Evolutionary conservation across 2,888 invertebrate genomes (phyloP).

Genomic region (Caenorhabditis parvicauda): DNA sequence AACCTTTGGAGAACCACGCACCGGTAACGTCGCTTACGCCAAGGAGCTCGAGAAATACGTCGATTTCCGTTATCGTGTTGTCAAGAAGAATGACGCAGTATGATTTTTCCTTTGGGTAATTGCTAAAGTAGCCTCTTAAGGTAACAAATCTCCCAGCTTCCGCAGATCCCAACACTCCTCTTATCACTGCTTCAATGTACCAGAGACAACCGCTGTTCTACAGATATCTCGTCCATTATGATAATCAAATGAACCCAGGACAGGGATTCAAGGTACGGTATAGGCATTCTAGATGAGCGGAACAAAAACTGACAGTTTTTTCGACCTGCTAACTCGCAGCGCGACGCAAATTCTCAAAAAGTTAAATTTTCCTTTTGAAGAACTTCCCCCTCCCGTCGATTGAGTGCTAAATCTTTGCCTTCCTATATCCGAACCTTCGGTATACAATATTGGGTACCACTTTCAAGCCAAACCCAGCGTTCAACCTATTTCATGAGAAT

Average conservation of each 20-base stretch:
- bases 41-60: constrained; percentile 56
- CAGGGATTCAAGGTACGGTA: constrained; percentile 40
- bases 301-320: background rate
- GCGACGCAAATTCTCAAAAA: no score
- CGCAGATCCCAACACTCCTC: constrained; percentile 43
- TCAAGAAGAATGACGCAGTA: constrained; percentile 57
- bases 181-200: constrained; percentile 39
- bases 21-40: constrained; percentile 59
- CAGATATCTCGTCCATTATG: constrained; percentile 56
- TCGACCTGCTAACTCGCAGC: background rate
- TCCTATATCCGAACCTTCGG: no score
- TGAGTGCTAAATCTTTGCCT: background rate
- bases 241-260: constrained; percentile 50
- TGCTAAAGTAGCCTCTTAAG: constrained; percentile 18
- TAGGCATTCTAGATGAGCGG: no score
- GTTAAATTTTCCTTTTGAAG: background rate
- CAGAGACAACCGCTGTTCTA: constrained; percentile 59
- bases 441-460: no score
- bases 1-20: constrained; percentile 62
- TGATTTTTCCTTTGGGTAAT: constrained; percentile 10
- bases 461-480: no score
- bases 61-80: constrained; percentile 57
- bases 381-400: background rate
- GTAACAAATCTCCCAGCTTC: constrained; percentile 59
- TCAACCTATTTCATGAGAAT: no score